phyloP scores from a whole-genome alignment of 2,113 vertebrate species.

The Ondatra zibethicus region DNA sequence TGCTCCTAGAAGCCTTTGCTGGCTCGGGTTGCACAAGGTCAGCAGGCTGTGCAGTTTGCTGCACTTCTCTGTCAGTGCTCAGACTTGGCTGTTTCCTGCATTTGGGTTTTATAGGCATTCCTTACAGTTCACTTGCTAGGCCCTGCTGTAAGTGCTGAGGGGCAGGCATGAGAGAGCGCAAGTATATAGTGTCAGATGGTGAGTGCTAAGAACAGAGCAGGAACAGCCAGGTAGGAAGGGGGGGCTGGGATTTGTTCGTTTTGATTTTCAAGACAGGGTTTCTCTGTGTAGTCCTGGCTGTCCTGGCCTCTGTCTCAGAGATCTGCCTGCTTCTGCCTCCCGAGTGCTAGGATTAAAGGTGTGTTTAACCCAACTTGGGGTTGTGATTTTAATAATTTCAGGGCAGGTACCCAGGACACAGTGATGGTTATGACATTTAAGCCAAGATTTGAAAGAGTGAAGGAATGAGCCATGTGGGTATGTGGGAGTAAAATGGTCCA shows the following conservation, averaged over 20 bases:
- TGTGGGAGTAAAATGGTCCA: background rate
- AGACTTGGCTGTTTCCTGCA: background rate
- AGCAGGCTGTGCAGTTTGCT: background rate
- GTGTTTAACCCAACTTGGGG: background rate
- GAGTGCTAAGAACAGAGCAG: background rate
- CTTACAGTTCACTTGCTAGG: background rate
- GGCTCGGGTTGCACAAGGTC: background rate
- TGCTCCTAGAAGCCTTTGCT: background rate
- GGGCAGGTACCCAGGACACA: background rate
- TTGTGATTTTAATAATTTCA: background rate
- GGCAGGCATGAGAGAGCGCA: background rate
- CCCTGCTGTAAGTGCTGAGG: background rate
- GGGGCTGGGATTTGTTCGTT: background rate
- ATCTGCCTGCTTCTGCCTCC: background rate
- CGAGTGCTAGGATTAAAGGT: background rate
- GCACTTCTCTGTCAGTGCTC: slow-evolving; percentile 18
- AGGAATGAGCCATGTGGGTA: background rate
- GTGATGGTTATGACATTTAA: background rate
- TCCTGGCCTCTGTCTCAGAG: background rate
- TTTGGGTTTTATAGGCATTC: background rate
- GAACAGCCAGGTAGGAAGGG: background rate
- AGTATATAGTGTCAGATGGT: background rate
- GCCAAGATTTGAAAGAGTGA: background rate
- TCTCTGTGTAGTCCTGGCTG: background rate
- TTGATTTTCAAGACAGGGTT: background rate